A percentile compares a stretch with the other conserved stretches of the same genome.
These are phyloP conservation scores for Hybognathus amarus DNA, from an alignment of 2,797 vertebrate species.

Conservation along the genomic window DNA sequence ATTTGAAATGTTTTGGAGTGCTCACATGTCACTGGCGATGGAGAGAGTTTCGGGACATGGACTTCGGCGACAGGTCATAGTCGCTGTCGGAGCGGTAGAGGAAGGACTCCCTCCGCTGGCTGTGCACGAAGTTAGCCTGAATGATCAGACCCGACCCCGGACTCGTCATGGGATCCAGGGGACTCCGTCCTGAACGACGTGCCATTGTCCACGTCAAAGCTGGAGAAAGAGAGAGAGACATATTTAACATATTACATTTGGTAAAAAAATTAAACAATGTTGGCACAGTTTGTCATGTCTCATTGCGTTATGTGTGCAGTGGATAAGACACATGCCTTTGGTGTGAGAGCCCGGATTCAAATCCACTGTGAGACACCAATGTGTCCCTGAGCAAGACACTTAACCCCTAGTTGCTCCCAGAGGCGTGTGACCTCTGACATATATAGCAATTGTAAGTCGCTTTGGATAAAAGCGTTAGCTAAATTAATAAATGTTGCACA, in stretches of 20 bases:
- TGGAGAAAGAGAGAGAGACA: slow-evolving; percentile 54
- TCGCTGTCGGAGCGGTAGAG: slow-evolving; percentile 90
- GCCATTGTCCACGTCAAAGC: slow-evolving; percentile 91
- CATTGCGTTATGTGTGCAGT: neutral
- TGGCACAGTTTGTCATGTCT: neutral
- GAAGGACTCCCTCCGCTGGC: slow-evolving; percentile 88
- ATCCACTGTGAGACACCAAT: too few species aligned
- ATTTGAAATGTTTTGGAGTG: slow-evolving; percentile 45
- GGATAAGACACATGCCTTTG: too few species aligned
- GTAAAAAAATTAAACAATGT: neutral
- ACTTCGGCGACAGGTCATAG: slow-evolving; percentile 90
- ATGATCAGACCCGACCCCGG: slow-evolving; percentile 90
- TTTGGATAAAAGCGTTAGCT: too few species aligned
- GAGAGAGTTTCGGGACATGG: slow-evolving; percentile 91
- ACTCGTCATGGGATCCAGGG: slow-evolving; percentile 89
- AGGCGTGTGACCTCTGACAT: too few species aligned
- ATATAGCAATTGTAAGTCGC: too few species aligned
- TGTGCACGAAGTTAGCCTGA: slow-evolving; percentile 89
- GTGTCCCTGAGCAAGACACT: too few species aligned
- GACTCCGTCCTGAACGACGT: slow-evolving; percentile 85
- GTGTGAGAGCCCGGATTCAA: too few species aligned
- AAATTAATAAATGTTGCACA: too few species aligned
- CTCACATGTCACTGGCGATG: slow-evolving; percentile 91
- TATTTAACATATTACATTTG: neutral
- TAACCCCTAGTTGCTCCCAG: too few species aligned